Conservation (phyloP, 1,140 invertebrate species). For the Drosophila sproati region DNA sequence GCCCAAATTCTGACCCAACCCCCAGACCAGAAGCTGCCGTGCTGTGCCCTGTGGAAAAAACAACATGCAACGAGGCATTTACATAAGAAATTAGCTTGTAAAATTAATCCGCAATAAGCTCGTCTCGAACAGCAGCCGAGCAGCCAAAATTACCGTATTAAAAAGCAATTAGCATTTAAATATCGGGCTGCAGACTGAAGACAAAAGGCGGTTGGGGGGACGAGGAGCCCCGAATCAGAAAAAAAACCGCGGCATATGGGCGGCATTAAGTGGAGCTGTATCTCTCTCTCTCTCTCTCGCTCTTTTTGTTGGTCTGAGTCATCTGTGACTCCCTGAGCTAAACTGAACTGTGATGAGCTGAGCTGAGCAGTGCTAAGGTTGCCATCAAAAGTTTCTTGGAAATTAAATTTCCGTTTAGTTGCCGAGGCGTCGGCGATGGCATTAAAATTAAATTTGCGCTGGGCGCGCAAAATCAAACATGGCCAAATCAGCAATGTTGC, state of each 20-base stretch:
- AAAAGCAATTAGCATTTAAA: constrained; percentile 84
- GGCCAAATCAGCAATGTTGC: constrained; percentile 69
- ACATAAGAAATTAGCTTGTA: constrained; percentile 84
- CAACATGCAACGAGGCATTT: constrained; percentile 75
- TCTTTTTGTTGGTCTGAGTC: constrained; percentile 5
- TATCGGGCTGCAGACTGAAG: constrained; percentile 42
- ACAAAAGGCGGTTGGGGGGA: constrained; percentile 34
- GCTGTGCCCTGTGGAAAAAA: constrained; percentile 41
- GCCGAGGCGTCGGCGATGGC: constrained; percentile 46
- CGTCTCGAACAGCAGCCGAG: constrained; percentile 52
- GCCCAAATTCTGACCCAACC: constrained; percentile 16
- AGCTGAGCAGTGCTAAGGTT: constrained; percentile 8
- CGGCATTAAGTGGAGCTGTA: constrained; percentile 41
- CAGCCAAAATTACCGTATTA: constrained; percentile 82
- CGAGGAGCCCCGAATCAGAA: constrained; percentile 15
- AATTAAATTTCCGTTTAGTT: constrained; percentile 81
- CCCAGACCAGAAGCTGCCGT: background rate
- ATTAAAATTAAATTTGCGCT: constrained; percentile 77
- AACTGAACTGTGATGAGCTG: constrained; percentile 4
- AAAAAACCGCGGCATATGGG: constrained; percentile 27
- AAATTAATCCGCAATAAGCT: constrained; percentile 84
- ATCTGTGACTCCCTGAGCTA: constrained; percentile 2
- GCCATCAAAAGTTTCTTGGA: constrained; percentile 61
- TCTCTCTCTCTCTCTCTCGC: constrained; percentile 13
- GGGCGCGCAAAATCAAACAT: constrained; percentile 56